Evolutionary conservation across 2,113 vertebrate species (phyloP), one percentile per base, ranked within the genome.

Genomic region (Channa argus): DNA sequence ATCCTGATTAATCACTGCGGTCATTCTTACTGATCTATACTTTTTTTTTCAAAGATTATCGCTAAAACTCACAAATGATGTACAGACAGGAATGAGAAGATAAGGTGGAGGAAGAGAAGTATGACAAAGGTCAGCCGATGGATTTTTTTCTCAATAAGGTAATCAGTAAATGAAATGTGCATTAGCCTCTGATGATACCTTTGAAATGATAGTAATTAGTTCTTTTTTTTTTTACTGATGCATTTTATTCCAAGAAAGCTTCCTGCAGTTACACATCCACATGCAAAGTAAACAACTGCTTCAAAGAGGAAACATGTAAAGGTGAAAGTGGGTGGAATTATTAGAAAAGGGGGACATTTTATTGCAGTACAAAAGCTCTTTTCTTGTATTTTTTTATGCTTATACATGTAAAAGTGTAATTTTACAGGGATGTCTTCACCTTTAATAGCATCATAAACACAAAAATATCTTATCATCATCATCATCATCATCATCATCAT

Each of bases 121-220:
- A 46, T 12, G 0, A 39, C 62, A 71, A 81, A 74, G 74, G 70
- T 79, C 56, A 74, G 39, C 9, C 11, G 10, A 55, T 77, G 34
- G 45, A 76, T 69, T 72, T 49, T 36, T 56, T 49, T 45, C n/a
- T 63, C 63, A 6, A 15, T 34, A 51, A 56, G 12, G 55, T 24
- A 66, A 54, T 64, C 41, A 44, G 15, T 59, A 46, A 52, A 61
- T 44, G 56, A 71, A 63, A 74, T 51, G 46, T 5, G 9, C 73
- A 37, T 86, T 66, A 65, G 50, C 68, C 71, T 76, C 52, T 73
- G 73, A 77, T 66, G 36, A 77, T 37, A 41, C 41, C 61, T 55
- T 80, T 69, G 37, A 80, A 77, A 83, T 83, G 61, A 58, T 54
- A 78, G 47, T 6, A 54, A 65, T 13, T 13, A 33, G 53, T 63